These are phyloP conservation scores for Rhinatrema bivittatum DNA, from an alignment of 2,797 vertebrate genomes.

Conservation along the genomic window DNA sequence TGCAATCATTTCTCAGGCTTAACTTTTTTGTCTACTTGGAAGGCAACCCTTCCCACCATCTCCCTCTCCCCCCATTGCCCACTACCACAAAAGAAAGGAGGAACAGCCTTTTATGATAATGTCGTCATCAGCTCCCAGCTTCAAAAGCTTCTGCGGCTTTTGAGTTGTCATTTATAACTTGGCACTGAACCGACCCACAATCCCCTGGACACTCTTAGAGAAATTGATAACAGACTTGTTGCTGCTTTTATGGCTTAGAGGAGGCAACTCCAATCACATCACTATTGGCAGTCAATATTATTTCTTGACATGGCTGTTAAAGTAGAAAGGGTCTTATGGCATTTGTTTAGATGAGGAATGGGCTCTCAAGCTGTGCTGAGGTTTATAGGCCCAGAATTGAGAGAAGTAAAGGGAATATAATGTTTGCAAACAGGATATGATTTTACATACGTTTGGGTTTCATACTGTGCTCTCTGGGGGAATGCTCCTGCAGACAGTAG, in stretches of 20 bases:
- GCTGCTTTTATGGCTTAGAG: slow-evolving; percentile 61
- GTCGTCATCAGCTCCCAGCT: slow-evolving; percentile 64
- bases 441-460: slow-evolving; percentile 70
- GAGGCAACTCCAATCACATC: slow-evolving; percentile 63
- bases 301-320: slow-evolving; percentile 70
- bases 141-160: slow-evolving; percentile 74
- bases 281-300: slow-evolving; percentile 67
- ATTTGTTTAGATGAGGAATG: slow-evolving; percentile 71
- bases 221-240: slow-evolving; percentile 85
- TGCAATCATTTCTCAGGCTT: slow-evolving; percentile 56
- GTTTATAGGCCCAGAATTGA: slow-evolving; percentile 60
- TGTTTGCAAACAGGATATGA: slow-evolving; percentile 72
- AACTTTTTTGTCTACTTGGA: slow-evolving; percentile 49
- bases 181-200: slow-evolving; percentile 64
- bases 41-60: too few species aligned
- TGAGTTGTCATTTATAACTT: slow-evolving; percentile 86
- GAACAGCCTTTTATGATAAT: slow-evolving; percentile 65
- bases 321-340: slow-evolving; percentile 64
- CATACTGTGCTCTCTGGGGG: slow-evolving; percentile 48
- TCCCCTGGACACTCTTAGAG: slow-evolving; percentile 67
- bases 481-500: slow-evolving; percentile 54
- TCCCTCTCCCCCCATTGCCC: too few species aligned
- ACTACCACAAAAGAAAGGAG: slow-evolving; percentile 59
- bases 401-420: slow-evolving; percentile 62
- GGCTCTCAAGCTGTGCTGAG: slow-evolving; percentile 59